Base-by-base conservation (phyloP, 2,888 invertebrate species). In the Busseola fusca region DNA sequence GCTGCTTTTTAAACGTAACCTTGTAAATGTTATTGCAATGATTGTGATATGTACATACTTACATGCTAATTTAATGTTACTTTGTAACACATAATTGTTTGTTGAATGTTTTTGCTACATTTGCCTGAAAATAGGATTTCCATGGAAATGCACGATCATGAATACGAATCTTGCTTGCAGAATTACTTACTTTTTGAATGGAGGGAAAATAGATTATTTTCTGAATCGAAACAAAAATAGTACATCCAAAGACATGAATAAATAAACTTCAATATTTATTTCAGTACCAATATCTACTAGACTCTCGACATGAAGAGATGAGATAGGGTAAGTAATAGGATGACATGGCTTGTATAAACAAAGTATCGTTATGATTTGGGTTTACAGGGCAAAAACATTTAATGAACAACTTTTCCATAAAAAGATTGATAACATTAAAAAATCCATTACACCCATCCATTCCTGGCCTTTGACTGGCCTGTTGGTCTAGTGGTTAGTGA, bases 61-160 rank as follows among this genome's bases (percentile, higher is more conserved):
- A 45, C 27, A 42, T 30, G 18, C 6, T 63, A 72, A 64, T 50
- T 58, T 14, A 34, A n/a, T 54, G 25, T 27, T 30, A 59, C 63
- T 65, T 37, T 63, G 60, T 72, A 48, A 59, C 72, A 70, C 27
- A 25, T 60, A 40, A 12, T 60, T 18, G 45, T 30, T 72, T 72
- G 72, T 74, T 74, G 30, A 74, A 74, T 74, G 48, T 74, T 74
- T n/a, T 56, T 48, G 59, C 40, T 52, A 40, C 59, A n/a, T 72
- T 78, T 60, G 78, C 73, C 72, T 71, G 59, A 72, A 78, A 74
- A 74, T 74, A 74, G 78, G 72, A 60, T 59, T 74, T 74, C 25
- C n/a, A 42, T 72, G 56, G 2, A 74, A 74, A 78, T 78, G 12
- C 21, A 27, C 0, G 25, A 60, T 34, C 48, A 2, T 48, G 30